These are phyloP conservation scores for Sceliomorpha sp. DNA, from an alignment of 2,888 invertebrate species.

Conservation along the genomic window DNA sequence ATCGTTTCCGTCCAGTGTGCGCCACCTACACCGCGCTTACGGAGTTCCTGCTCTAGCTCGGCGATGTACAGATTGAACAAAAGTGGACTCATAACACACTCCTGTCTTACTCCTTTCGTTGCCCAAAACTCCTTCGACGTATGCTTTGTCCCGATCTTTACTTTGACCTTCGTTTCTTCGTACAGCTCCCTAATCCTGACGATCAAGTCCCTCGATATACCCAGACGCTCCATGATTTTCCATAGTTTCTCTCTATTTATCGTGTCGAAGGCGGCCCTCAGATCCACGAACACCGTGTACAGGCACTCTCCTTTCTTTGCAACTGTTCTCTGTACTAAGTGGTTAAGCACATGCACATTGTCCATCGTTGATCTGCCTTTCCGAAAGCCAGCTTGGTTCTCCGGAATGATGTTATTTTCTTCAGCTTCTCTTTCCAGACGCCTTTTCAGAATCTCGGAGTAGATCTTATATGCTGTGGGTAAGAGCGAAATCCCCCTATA, in stretches of 20 bases:
- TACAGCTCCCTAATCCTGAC: constrained; percentile 28
- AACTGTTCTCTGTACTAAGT: constrained; percentile 15
- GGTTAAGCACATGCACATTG: constrained; percentile 35
- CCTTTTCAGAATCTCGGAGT: constrained; percentile 12
- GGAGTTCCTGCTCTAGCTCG: constrained; percentile 11
- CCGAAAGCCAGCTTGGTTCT: constrained; percentile 41
- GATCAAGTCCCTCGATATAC: constrained; percentile 3
- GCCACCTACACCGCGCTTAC: constrained; percentile 9
- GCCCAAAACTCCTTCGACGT: constrained; percentile 36
- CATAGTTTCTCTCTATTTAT: constrained; percentile 42
- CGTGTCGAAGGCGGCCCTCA: constrained; percentile 53
- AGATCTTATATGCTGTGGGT: constrained; percentile 1
- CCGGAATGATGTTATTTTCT: constrained; percentile 12
- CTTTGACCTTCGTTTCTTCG: constrained; percentile 26
- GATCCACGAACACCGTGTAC: constrained; percentile 39
- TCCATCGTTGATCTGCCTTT: constrained; percentile 38
- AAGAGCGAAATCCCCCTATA: constrained; percentile 9
- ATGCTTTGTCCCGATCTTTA: constrained; percentile 13
- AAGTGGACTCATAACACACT: constrained; percentile 42
- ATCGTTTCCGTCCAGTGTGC: constrained; percentile 1
- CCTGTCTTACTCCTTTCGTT: constrained; percentile 39
- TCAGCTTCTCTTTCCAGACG: constrained; percentile 39
- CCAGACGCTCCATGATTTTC: constrained; percentile 17
- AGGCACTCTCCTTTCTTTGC: constrained; percentile 10
- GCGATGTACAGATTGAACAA: constrained; percentile 42